These are phyloP conservation scores for Bombyx mandarina DNA, from an alignment of 1,140 invertebrate genomes.

Conservation along the genomic window DNA sequence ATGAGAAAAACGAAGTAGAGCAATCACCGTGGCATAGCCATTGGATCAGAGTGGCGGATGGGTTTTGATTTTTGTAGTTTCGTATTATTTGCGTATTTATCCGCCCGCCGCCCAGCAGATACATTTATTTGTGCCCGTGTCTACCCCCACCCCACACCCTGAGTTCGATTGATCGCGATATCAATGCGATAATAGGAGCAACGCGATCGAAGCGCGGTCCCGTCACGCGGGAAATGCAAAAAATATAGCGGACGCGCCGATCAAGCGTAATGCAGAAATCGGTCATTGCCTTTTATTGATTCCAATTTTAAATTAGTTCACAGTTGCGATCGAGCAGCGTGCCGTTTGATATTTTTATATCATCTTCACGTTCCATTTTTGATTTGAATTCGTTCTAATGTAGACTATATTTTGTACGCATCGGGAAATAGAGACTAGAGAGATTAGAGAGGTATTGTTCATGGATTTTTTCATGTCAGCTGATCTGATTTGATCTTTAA, in stretches of 20 bases:
- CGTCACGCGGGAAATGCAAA: constrained; percentile 33
- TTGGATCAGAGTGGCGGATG: constrained; percentile 63
- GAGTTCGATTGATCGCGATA: constrained; percentile 68
- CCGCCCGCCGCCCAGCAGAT: constrained; percentile 63
- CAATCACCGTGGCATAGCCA: constrained; percentile 17
- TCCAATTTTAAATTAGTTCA: too few relatives aligned
- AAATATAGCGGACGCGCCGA: constrained; percentile 42
- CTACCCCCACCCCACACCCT: constrained; percentile 14
- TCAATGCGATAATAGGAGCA: constrained; percentile 67
- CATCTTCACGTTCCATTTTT: too few relatives aligned
- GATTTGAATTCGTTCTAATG: too few relatives aligned
- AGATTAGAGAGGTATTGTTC: too few relatives aligned
- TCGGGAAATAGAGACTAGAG: too few relatives aligned
- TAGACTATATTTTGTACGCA: too few relatives aligned
- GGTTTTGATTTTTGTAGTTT: constrained; percentile 72
- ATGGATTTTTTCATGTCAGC: too few relatives aligned
- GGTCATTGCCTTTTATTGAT: constrained; percentile 1
- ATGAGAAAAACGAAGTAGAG: constrained; percentile 26
- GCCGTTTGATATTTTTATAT: too few relatives aligned
- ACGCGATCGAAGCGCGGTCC: constrained; percentile 51
- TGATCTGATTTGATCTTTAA: too few relatives aligned
- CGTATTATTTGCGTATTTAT: constrained; percentile 71
- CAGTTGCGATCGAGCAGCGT: too few relatives aligned
- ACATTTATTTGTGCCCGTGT: constrained; percentile 60
- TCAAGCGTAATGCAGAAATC: constrained; percentile 16